Conservation (phyloP, 1,140 invertebrate genomes). For the Saccostrea cuccullata region DNA sequence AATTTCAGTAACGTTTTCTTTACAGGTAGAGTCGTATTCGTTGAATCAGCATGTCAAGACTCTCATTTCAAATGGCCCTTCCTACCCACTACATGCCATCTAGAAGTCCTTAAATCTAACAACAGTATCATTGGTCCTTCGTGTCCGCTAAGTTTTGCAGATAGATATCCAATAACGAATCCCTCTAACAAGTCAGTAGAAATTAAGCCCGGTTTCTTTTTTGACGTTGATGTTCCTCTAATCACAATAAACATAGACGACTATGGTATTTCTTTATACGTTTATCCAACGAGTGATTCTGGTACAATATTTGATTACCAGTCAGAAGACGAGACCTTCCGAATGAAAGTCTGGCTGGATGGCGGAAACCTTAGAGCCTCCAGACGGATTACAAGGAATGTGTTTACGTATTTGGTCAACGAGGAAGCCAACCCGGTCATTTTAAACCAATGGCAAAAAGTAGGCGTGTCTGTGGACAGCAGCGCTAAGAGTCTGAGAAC, state of each 20-base stretch:
- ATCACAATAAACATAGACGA: background rate
- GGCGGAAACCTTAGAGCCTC: background rate
- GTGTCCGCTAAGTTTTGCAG: background rate
- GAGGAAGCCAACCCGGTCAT: background rate
- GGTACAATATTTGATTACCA: slow-evolving; percentile 3
- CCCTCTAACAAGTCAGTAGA: background rate
- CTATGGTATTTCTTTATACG: background rate
- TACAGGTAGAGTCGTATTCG: background rate
- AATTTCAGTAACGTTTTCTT: background rate
- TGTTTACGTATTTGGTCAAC: background rate
- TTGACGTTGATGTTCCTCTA: background rate
- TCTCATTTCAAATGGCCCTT: background rate
- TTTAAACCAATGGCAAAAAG: background rate
- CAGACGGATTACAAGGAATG: background rate
- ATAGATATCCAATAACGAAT: background rate
- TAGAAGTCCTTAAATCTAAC: background rate
- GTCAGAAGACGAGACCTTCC: background rate
- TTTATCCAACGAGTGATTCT: background rate
- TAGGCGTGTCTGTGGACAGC: slow-evolving; percentile 1
- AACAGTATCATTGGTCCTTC: background rate
- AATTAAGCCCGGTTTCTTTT: background rate
- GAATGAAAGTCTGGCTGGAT: background rate
- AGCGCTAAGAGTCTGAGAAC: background rate
- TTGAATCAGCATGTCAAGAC: background rate
- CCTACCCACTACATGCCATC: background rate